Evolutionary conservation across 2,113 vertebrate genomes (phyloP).

Genomic region (Tympanuchus pallidicinctus): DNA sequence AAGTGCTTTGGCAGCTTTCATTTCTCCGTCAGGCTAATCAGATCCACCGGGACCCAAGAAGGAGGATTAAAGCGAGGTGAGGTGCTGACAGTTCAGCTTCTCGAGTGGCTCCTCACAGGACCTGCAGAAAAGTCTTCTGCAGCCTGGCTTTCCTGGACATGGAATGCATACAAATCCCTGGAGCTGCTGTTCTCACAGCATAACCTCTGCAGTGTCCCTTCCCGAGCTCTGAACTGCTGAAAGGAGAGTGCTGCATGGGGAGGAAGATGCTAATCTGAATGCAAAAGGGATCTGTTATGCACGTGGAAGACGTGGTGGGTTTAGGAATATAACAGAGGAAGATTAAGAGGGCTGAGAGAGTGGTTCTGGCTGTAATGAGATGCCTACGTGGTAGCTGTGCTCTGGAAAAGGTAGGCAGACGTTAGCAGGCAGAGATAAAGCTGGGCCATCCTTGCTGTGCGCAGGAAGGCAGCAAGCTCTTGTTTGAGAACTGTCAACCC

Average conservation of each 20-base stretch:
- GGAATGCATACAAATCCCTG: background rate
- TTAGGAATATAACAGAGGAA: background rate
- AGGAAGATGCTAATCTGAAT: background rate
- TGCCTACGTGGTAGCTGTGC: fast-evolving
- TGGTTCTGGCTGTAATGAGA: background rate
- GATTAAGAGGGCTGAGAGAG: background rate
- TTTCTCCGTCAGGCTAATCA: constrained; percentile 62
- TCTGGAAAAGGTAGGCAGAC: background rate
- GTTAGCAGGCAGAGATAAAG: background rate
- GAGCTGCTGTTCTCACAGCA: background rate
- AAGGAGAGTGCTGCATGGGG: background rate
- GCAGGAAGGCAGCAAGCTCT: background rate
- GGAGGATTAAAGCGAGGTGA: constrained; percentile 17
- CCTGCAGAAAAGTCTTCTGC: background rate
- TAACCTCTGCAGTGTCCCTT: background rate
- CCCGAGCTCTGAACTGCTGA: background rate
- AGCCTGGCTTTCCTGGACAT: background rate
- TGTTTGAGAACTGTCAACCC: background rate
- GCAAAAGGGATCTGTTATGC: background rate
- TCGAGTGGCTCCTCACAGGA: background rate
- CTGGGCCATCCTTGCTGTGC: background rate
- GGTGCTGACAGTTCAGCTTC: constrained; percentile 11
- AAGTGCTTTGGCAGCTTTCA: constrained; percentile 19
- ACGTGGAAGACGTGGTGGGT: background rate
- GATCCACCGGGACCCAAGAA: constrained; percentile 35